Base-by-base conservation (phyloP, 2,888 invertebrate genomes). In the Drosophila mimetica region DNA sequence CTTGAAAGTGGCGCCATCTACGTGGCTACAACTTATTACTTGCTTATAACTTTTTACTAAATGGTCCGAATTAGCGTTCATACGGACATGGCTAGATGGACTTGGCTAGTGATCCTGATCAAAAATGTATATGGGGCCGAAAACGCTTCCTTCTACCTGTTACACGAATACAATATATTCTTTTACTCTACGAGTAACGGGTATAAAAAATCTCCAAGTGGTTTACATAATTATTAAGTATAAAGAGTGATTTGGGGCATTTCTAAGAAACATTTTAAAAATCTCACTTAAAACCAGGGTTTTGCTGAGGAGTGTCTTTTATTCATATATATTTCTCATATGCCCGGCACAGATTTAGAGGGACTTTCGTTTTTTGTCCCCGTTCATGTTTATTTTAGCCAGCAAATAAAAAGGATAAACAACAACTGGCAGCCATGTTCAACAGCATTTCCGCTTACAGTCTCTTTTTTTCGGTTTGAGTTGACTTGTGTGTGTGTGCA, bases 301-400 rank as follows among this genome's bases (percentile, higher is more conserved):
- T 11, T 28, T 52, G 37, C 14, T 14, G 14, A 1, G 8, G 1
- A 57, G 51, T 37, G 55, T 28, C 4, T 14, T 20, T 11, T 16
- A 14, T 47, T 28, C 34, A 34, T 47, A 44, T 18, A 51, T 50
- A 54, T 39, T 34, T 42, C 52, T 42, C 52, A 71, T 30, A 44
- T 50, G 74, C 44, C 72, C 67, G 57, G 57, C 50, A 67, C 58
- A 72, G 78, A 84, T 80, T 84, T 78, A 44, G 48, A 63, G 47
- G 48, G 61, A 58, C 67, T 78, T 79, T 70, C 52, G 48, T 51
- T 63, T 60, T 59, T 42, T 46, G 48, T 51, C 41, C 51, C 48
- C 14, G 44, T 28, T 57, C 37, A 61, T 71, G 57, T 71, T 65
- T 77, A 75, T 73, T 63, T 75, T 74, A 58, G 74, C 50, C 63